Evolutionary conservation across 2,888 invertebrate species (phyloP), one percentile per base, ranked within the genome.

Genomic region (Lysandra coridon): DNA sequence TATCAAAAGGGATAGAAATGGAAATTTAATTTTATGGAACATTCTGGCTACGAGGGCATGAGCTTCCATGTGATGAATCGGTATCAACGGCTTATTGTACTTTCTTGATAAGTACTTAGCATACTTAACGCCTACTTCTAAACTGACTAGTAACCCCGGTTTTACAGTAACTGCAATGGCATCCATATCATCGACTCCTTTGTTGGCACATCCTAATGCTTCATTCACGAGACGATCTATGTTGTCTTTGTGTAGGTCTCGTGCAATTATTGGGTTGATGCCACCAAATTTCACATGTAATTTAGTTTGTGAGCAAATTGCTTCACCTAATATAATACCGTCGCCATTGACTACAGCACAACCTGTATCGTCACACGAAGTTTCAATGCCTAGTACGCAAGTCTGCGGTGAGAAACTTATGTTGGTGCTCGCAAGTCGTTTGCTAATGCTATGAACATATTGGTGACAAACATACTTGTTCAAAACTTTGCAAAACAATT

Each of bases 51-150:
- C 98, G 80, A 99, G 93, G 4, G 99, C 99, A 95, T 99, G 99
- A 1, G 99, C 99, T 95, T 99, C 97, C 99, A 99, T 99, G 86
- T 99, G 99, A 95, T 99, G 99, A 80, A 99, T 97, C 0, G 99
- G 99, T 87, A 99, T 98, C 82, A 99, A 92, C 0, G 98, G 98
- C 88, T 97, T 98, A 0, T 95, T 91, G 82, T 96, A 93, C 79
- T 93, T 91, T 83, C 93, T 95, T 33, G 97, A 96, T 78, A 99
- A 89, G 86, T 97, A 95, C 86, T 97, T 97, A 1, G 98, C 98
- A 95, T 98, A 98, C 83, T 96, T 96, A 73, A 97, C 92, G 60
- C 99, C 99, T 81, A 99, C 96, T 80, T 94, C 83, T 79, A 99
- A 93, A 80, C 98, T 98, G 79, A 97, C 86, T 0, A 96, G 90